Evolutionary conservation across 2,888 invertebrate genomes (phyloP).

Genomic region (Crossocerus cetratus): DNA sequence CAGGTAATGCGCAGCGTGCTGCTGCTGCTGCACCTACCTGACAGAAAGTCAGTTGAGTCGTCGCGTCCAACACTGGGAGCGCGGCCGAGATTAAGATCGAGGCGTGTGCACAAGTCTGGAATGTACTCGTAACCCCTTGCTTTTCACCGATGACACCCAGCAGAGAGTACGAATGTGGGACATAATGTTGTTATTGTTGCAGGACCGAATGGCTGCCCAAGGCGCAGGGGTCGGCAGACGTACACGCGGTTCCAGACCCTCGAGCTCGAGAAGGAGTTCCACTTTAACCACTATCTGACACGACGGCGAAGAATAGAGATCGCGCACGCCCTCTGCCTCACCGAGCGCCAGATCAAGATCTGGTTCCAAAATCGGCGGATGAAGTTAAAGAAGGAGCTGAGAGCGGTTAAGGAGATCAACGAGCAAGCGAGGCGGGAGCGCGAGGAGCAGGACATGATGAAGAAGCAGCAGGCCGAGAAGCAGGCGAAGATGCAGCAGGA

Average conservation of each 20-base stretch:
- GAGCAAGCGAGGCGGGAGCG: slow-evolving; percentile 94
- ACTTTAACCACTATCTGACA: slow-evolving; percentile 98
- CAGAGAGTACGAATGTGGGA: too few species aligned
- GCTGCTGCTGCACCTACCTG: slow-evolving; percentile 1
- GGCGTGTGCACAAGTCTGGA: neutral
- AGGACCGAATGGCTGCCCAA: slow-evolving; percentile 97
- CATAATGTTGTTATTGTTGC: slow-evolving; percentile 76
- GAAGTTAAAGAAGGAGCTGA: slow-evolving; percentile 97
- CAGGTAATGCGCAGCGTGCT: slow-evolving; percentile 19
- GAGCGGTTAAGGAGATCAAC: slow-evolving; percentile 96
- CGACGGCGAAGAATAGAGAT: slow-evolving; percentile 97
- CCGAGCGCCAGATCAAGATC: slow-evolving; percentile 97
- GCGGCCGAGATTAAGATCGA: neutral
- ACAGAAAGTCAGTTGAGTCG: neutral
- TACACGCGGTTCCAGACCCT: slow-evolving; percentile 99
- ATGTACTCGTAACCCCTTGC: neutral
- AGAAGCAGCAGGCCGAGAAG: slow-evolving; percentile 92
- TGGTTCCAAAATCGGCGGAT: slow-evolving; percentile 98
- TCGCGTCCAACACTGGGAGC: neutral
- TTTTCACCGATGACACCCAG: neutral
- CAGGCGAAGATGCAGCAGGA: slow-evolving; percentile 88
- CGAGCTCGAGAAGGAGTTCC: slow-evolving; percentile 99
- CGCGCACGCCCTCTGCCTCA: slow-evolving; percentile 96
- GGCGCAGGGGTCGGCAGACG: slow-evolving; percentile 96
- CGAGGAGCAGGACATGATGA: slow-evolving; percentile 94